Evolutionary conservation across 2,113 vertebrate genomes (phyloP).

Genomic region (Gnathonemus echidnorhynchus): DNA sequence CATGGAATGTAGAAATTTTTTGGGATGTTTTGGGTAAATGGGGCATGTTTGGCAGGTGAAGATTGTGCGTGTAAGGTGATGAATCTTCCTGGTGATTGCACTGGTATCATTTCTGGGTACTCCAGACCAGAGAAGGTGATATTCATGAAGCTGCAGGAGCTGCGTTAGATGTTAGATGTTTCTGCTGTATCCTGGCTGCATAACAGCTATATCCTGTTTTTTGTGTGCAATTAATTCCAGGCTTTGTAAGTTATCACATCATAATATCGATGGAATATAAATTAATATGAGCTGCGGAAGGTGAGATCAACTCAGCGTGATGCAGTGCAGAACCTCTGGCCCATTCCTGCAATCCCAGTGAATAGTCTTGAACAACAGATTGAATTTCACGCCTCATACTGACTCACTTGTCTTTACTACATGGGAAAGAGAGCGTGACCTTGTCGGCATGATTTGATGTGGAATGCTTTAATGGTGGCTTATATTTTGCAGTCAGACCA

Average conservation of each 20-base stretch:
- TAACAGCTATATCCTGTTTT: background rate
- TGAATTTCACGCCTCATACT: background rate
- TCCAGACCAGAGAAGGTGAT: background rate
- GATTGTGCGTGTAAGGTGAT: background rate
- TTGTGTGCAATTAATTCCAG: background rate
- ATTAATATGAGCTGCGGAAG: background rate
- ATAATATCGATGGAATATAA: background rate
- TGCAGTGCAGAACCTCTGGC: background rate
- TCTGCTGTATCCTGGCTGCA: background rate
- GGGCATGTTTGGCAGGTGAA: background rate
- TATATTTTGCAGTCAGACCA: background rate
- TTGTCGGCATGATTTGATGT: background rate
- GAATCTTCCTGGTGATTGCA: background rate
- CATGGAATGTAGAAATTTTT: background rate
- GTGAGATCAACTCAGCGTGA: background rate
- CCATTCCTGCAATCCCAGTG: background rate
- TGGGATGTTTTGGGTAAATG: background rate
- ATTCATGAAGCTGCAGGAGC: background rate
- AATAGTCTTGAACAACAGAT: conserved; percentile 2
- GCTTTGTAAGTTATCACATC: background rate
- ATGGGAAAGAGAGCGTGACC: background rate
- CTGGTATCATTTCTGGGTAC: background rate
- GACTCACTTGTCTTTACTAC: background rate
- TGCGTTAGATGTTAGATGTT: background rate
- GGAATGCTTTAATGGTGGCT: background rate